Base-by-base conservation (phyloP, 2,113 vertebrate genomes). In the Ranitomeya variabilis region DNA sequence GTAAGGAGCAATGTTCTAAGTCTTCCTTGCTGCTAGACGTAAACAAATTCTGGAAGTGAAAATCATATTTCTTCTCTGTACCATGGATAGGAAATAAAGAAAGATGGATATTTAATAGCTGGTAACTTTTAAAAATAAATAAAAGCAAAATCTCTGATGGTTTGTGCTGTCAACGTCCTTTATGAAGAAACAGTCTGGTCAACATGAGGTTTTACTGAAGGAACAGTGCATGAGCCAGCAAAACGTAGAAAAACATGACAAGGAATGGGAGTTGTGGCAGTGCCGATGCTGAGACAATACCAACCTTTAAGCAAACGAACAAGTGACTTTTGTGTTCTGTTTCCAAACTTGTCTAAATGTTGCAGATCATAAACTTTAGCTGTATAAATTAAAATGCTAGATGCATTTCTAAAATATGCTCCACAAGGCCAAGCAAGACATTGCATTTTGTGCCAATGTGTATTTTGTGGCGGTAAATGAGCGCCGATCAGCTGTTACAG, bases 111-210 rank as follows among this genome's bases (percentile, higher is more conserved):
- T 37, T 45, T 21, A 60, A 45, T 31, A 7, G 16, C 26, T 74
- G 23, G 23, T 11, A 57, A 66, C 16, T 57, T 57, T 74, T 23
- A 15, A n/a, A 16, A 74, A 45, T 6, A 51, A 62, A n/a, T 37
- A 62, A 77, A 45, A 31, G 45, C 37, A 51, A 19, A 19, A 21
- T 52, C 2, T 2, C 91, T 86, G 91, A 89, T 23, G 66, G 71
- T 52, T 66, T 86, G 90, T 90, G 90, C 92, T 88, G 90, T 90
- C 57, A 86, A 86, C 90, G 91, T 87, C 7, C 88, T 86, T 76
- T 91, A 93, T 93, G 93, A 94, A 94, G 92, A 87, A 92, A 67
- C 74, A 91, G 92, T 93, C 93, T 94, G 93, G 94, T 90, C 90
- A 91, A 71, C 51, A 37, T 84, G 71, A 89, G 91, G 67, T 86